phyloP scores from a whole-genome alignment of 2,113 vertebrate species.

The Cygnus buccinator region DNA sequence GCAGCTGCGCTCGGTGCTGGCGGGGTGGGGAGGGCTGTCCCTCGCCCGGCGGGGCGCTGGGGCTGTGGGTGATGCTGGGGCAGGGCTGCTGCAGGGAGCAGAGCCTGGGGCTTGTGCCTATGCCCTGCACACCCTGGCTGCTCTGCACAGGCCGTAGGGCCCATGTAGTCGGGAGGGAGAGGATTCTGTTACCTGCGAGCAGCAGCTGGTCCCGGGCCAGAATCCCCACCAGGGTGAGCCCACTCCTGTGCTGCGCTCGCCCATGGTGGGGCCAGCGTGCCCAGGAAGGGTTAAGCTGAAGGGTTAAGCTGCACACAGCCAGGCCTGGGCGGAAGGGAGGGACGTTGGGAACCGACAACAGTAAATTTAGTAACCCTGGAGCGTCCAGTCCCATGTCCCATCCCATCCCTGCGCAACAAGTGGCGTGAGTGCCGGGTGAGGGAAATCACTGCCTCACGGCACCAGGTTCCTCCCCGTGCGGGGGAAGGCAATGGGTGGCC shows the following conservation, averaged over 20 bases:
- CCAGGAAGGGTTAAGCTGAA: conserved; percentile 23
- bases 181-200: not conserved
- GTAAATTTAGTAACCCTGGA: conserved; percentile 54
- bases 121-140: not conserved
- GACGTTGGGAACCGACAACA: not conserved
- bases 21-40: not conserved
- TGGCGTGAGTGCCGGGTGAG: not conserved
- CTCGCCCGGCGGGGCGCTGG: accelerated
- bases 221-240: accelerated
- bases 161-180: not conserved
- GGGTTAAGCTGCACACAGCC: not conserved
- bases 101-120: accelerated
- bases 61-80: accelerated
- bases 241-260: accelerated
- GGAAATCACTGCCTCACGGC: not conserved
- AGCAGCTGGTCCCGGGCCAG: accelerated
- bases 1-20: not conserved
- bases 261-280: accelerated
- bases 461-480: not conserved
- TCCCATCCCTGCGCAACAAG: not conserved
- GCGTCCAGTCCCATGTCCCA: not conserved
- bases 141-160: not conserved
- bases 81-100: accelerated
- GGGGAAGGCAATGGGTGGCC: not conserved
- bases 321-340: conserved; percentile 48